These are phyloP conservation scores for Thamnaconus septentrionalis DNA, from an alignment of 2,113 vertebrate species.

Conservation along the genomic window DNA sequence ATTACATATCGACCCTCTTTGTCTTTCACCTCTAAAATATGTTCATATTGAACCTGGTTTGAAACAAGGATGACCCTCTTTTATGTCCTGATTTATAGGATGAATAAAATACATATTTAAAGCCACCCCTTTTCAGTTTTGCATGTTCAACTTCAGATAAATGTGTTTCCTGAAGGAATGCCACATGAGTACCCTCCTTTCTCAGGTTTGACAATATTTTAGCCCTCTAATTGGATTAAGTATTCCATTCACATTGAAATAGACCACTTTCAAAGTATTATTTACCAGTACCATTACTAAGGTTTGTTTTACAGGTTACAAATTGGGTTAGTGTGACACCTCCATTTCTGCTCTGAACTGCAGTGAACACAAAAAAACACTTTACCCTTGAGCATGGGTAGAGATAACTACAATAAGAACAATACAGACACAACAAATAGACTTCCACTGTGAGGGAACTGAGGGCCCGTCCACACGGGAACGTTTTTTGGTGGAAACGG, in stretches of 20 bases:
- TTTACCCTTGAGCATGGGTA: not conserved
- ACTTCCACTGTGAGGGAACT: too few relatives aligned
- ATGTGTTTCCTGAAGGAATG: too few relatives aligned
- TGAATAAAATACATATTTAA: too few relatives aligned
- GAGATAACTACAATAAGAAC: too few relatives aligned
- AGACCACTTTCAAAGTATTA: not conserved
- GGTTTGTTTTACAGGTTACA: not conserved
- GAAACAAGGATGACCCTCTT: not conserved
- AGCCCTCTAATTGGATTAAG: not conserved
- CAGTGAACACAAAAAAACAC: too few relatives aligned
- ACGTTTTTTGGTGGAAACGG: too few relatives aligned
- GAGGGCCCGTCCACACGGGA: too few relatives aligned
- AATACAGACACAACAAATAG: too few relatives aligned
- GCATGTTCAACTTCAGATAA: too few relatives aligned
- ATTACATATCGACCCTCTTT: not conserved
- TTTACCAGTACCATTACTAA: not conserved
- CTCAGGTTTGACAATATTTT: not conserved
- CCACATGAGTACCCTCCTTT: not conserved
- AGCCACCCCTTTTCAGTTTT: too few relatives aligned
- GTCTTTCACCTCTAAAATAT: not conserved
- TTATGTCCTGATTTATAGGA: not conserved
- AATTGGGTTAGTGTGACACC: too few relatives aligned
- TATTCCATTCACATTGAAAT: constrained; percentile 1
- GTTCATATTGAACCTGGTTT: not conserved
- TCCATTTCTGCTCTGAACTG: too few relatives aligned